These are phyloP conservation scores for Tinea trinotella DNA, from an alignment of 2,888 invertebrate species.

Conservation along the genomic window DNA sequence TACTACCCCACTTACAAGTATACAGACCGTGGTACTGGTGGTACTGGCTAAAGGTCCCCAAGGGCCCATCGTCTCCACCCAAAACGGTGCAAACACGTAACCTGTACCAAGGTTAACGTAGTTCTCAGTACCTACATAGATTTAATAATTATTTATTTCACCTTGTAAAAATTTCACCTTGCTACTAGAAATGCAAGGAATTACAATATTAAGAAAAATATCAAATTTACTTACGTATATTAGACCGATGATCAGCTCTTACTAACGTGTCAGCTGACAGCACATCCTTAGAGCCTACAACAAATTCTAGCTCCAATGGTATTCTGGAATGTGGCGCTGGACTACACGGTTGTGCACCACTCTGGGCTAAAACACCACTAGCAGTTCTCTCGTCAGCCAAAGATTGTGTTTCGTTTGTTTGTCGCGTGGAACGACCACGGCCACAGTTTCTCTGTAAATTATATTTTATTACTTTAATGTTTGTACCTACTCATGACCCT, in stretches of 20 bases:
- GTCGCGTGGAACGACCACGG: constrained; percentile 35
- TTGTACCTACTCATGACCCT: not conserved
- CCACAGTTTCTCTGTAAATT: constrained; percentile 36
- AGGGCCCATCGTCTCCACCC: too few species aligned
- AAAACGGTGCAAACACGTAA: too few species aligned
- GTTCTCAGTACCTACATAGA: too few species aligned
- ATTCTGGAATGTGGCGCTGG: constrained; percentile 31
- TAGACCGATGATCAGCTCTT: constrained; percentile 68
- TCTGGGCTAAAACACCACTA: constrained; percentile 36
- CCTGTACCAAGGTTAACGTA: too few species aligned
- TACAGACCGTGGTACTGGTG: too few species aligned
- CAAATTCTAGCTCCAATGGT: constrained; percentile 52
- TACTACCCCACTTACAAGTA: too few species aligned
- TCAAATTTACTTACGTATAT: constrained; percentile 37
- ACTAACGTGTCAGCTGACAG: constrained; percentile 76
- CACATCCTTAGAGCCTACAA: constrained; percentile 62
- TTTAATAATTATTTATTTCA: too few species aligned
- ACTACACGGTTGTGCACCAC: constrained; percentile 33
- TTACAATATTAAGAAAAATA: too few species aligned
- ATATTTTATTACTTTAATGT: not conserved
- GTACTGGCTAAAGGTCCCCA: too few species aligned
- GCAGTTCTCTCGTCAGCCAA: constrained; percentile 31
- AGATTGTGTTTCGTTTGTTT: constrained; percentile 38
- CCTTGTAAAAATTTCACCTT: too few species aligned
- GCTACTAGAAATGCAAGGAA: too few species aligned